Base-by-base conservation (phyloP, 2,888 invertebrate genomes). In the Cephus pulcher region DNA sequence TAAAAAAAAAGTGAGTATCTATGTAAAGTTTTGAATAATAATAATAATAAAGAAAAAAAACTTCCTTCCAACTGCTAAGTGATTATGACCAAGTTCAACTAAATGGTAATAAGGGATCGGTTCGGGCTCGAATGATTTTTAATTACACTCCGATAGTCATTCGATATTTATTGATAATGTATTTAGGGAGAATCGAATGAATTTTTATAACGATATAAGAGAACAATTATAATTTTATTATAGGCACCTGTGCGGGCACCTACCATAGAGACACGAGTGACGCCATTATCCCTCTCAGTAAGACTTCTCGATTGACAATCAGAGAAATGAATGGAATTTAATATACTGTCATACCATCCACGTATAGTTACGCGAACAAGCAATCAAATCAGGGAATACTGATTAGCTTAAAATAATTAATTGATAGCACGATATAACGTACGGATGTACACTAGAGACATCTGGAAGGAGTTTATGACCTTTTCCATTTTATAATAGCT, bases 251-350 rank as follows among this genome's bases (percentile, higher is more conserved):
- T 82, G 80, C 87, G 89, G 83, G 87, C 89, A 81, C 83, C 88
- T 70, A 90, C 90, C 76, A 85, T 90, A 84, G 90, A 91, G 85
- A 90, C 90, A 80, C 86, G 91, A 81, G 86, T 90, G 74, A 90
- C 91, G 69, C 89, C 90, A 69, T 84, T 90, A 79, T 91, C 91
- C 69, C 84, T 91, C 77, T 91, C 91, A 34, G 84, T 91, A 79
- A 90, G 85, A 85, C 85, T 90, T 76, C 85, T 90, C 77, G 89
- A 89, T 79, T 90, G 81, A 87, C 68, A 75, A 56, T 56, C 56
- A 56, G 23, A 23, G 9, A 23, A 2, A 56, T 2, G 23, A 23
- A 56, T 56, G 56, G 56, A 23, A 23, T 56, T 56, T 6, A 56
- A 56, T 40, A 56, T 23, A 23, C 56, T 56, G 56, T 56, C 23